Base-by-base conservation (phyloP, 1,140 invertebrate genomes). In the Lepidurus packardi region DNA sequence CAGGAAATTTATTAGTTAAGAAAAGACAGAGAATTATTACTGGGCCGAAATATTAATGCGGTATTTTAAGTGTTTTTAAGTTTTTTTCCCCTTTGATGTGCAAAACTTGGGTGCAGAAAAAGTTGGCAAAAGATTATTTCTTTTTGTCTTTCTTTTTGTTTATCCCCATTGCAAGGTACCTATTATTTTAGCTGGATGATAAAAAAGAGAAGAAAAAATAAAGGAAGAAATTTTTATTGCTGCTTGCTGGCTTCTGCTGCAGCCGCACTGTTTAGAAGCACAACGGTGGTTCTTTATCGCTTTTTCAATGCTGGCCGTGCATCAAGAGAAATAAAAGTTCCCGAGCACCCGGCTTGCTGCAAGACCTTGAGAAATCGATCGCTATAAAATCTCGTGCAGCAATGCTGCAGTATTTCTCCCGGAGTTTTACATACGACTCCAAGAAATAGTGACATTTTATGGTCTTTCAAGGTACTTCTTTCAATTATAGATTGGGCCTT, bases 241-340 rank as follows among this genome's bases (percentile, higher is more conserved):
- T 65, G 16, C 53, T 9, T 16, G 16, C 21, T 13, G n/a, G 16
- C 21, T 65, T 16, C 53, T 65, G 53, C 16, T 65, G 53, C 53
- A 65, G 9, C 53, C 53, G 53, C 16, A 65, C 53, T 65, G 16
- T 65, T 65, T 65, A 9, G 53, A n/a, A 65, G 53, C 53, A 65
- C 53, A 65, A 65, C n/a, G 53, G 53, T 65, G 53, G 53, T 82
- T 86, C 85, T 45, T 78, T 79, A 47, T 44, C 45, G 21, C 44
- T n/a, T 65, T 79, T 45, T 9, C 47, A 45, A 34, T 21, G 43
- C 43, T 47, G 4, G 21, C 16, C 42, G 1, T 77, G 43, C 16
- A 43, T 42, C 41, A 44, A 44, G 74, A 21, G 13, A 10, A 75
- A 42, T 75, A 44, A 75, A 75, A 43, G 74, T 43, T 43, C n/a